Conservation (phyloP, 2,888 invertebrate genomes). For the Creontiades dilutus region DNA sequence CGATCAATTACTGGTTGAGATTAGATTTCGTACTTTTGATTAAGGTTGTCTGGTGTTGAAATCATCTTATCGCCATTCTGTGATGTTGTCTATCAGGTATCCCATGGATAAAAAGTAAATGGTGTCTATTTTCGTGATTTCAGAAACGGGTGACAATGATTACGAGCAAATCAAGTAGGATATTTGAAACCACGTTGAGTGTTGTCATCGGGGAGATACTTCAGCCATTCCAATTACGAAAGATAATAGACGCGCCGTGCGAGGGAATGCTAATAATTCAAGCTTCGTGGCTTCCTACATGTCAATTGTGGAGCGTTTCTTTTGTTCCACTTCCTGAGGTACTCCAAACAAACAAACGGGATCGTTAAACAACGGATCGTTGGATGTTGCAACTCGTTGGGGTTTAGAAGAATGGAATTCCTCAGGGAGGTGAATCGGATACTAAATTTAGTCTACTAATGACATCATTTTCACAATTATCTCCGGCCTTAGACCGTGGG, state of each 20-base stretch:
- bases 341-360: constrained; percentile 16
- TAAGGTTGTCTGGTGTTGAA: too few relatives aligned
- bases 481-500: too few relatives aligned
- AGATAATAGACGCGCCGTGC: not conserved
- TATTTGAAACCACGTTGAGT: not conserved
- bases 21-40: too few relatives aligned
- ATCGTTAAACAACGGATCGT: constrained; percentile 1
- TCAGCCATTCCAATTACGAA: constrained; percentile 7
- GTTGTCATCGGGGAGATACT: not conserved
- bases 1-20: too few relatives aligned
- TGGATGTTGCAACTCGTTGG: not conserved
- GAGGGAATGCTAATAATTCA: constrained; percentile 45
- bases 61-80: too few relatives aligned
- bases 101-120: too few relatives aligned
- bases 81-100: too few relatives aligned
- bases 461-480: not conserved
- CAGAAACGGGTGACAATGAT: too few relatives aligned
- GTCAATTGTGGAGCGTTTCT: constrained; percentile 34
- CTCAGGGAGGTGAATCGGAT: not conserved
- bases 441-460: not conserved
- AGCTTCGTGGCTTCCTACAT: constrained; percentile 33
- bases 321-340: not conserved
- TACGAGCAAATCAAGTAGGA: too few relatives aligned
- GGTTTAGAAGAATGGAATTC: not conserved
- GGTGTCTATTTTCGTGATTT: too few relatives aligned